Percentiles rank a stretch among this genome's conserved stretches.
Evolutionary conservation across 2,797 vertebrate genomes (phyloP).

Genomic region (Microctenopoma steveboyesi): DNA sequence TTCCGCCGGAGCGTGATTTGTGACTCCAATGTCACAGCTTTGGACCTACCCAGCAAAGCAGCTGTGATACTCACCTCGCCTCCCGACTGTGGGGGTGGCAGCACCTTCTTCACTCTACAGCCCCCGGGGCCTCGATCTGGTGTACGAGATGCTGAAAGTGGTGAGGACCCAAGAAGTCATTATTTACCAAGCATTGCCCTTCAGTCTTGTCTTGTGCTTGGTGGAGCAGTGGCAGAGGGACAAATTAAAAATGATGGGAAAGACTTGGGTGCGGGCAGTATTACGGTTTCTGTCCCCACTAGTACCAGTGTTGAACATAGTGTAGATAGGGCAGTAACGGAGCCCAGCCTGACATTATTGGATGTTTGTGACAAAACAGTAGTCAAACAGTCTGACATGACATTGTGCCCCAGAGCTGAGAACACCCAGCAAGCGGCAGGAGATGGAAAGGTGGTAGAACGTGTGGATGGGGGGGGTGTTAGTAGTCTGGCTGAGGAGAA

Average conservation of each 20-base stretch:
- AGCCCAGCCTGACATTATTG: slow-evolving; percentile 60
- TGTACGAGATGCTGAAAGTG: slow-evolving; percentile 23
- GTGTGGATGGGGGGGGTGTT: slow-evolving; percentile 64
- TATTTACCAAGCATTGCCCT: slow-evolving; percentile 44
- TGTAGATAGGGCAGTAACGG: slow-evolving; percentile 41
- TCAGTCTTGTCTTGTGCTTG: slow-evolving; percentile 45
- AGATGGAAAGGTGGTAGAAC: slow-evolving; percentile 56
- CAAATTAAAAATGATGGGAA: slow-evolving; percentile 20
- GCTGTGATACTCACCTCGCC: slow-evolving; percentile 85
- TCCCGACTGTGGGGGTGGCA: slow-evolving; percentile 77
- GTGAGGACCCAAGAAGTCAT: slow-evolving; percentile 41
- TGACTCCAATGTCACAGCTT: slow-evolving; percentile 95
- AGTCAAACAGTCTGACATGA: slow-evolving; percentile 26
- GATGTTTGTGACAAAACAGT: slow-evolving; percentile 51
- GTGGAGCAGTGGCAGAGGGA: slow-evolving; percentile 36
- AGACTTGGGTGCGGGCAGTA: not conserved
- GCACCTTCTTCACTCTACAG: slow-evolving; percentile 38
- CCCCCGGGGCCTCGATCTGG: slow-evolving; percentile 28
- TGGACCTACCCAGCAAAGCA: slow-evolving; percentile 93
- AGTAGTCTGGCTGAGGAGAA: slow-evolving; percentile 63
- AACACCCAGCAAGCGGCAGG: slow-evolving; percentile 33
- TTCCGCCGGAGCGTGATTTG: slow-evolving; percentile 98
- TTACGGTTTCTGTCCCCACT: slow-evolving; percentile 11
- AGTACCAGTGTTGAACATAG: slow-evolving; percentile 19
- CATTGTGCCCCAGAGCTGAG: slow-evolving; percentile 26